Evolutionary conservation across 2,888 invertebrate genomes (phyloP), one percentile per base, ranked within the genome.

Genomic region (Achlya flavicornis): DNA sequence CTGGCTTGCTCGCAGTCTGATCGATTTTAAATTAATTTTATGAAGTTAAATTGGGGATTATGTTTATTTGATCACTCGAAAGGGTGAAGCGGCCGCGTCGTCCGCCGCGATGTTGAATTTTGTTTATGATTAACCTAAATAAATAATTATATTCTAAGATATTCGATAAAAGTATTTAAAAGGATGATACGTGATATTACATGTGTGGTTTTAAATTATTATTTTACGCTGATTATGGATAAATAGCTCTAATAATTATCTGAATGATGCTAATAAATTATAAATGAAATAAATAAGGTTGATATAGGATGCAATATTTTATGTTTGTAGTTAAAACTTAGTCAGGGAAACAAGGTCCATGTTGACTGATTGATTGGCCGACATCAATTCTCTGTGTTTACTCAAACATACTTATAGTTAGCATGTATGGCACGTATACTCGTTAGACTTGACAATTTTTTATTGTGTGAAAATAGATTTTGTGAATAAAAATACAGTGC

Each of bases 21-120:
- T 88, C 85, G 89, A 92, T 92, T 91, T 89, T 82, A 87, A 92
- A 91, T 92, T 91, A 92, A 92, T 92, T 92, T 89, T 84, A 79
- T 85, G 76, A 93, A 93, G 93, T 93, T 93, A 92, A 92, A 93
- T 92, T 93, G 90, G 87, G 87, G 92, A 92, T 93, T 91, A 92
- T 82, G 84, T 87, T 85, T 86, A 88, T 90, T 90, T 89, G 86
- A 84, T 88, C 81, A 77, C 74, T 73, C 72, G 72, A 80, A 80
- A 80, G 76, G 77, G 77, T 76, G 75, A 70, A 69, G 70, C 71
- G 19, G 62, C 10, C 33, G 48, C 35, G 12, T 35, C 53, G 32
- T 33, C 33, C 63, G 64, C 16, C 66, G 58, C 66, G 63, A 61
- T 64, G 63, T 46, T 60, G 59, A 71, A 68, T 62, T 68, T 70